Conservation (phyloP, 2,113 vertebrate genomes). For the Phasianus colchicus region DNA sequence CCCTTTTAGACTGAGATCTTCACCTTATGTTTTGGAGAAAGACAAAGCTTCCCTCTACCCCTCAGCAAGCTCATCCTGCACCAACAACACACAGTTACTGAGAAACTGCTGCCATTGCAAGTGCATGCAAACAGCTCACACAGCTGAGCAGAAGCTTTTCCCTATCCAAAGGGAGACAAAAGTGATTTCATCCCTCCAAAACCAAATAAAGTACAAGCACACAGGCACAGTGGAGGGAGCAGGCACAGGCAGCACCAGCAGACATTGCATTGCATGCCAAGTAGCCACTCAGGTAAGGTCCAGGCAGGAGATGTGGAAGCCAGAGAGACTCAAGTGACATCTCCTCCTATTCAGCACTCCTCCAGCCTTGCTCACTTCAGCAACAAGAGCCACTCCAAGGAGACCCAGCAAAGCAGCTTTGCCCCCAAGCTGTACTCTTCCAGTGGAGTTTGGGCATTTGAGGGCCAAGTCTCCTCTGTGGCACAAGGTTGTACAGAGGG, state of each 20-base stretch:
- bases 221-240: background rate
- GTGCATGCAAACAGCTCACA: fast-evolving
- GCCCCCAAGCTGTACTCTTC: background rate
- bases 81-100: fast-evolving
- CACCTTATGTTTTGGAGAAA: background rate
- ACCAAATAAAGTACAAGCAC: background rate
- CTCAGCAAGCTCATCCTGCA: background rate
- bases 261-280: fast-evolving
- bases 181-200: background rate
- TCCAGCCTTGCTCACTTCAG: background rate
- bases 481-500: background rate
- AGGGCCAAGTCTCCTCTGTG: background rate
- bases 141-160: background rate
- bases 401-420: background rate
- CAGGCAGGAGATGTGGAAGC: background rate
- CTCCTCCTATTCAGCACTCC: background rate
- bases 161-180: background rate
- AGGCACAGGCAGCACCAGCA: fast-evolving
- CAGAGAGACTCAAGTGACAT: background rate
- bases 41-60: background rate
- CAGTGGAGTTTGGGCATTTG: background rate
- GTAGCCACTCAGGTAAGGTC: background rate
- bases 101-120: background rate
- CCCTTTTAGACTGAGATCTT: background rate
- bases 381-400: background rate